Conservation (phyloP, 2,113 vertebrate species). For the Apteryx mantelli region DNA sequence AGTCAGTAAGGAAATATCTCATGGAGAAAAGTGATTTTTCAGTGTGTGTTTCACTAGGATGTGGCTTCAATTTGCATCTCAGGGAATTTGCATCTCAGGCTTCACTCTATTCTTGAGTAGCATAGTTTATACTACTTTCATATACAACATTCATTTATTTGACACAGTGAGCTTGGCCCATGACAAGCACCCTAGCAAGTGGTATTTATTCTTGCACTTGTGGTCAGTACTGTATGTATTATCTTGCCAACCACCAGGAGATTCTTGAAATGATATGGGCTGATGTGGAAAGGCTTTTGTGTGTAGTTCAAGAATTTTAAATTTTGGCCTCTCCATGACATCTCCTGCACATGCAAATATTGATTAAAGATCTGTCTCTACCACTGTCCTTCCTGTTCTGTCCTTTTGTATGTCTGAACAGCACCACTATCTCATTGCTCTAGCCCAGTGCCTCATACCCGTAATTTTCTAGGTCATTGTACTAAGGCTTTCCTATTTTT, state of each 20-base stretch:
- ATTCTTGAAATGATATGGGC: not conserved
- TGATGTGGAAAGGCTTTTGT: not conserved
- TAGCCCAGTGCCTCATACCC: not conserved
- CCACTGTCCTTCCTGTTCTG: not conserved
- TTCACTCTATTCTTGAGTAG: accelerated
- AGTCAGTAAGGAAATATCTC: not conserved
- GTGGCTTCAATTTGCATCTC: not conserved
- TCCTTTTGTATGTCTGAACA: not conserved
- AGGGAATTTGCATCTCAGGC: not conserved
- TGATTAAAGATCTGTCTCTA: not conserved
- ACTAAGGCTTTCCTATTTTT: not conserved
- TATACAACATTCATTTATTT: not conserved
- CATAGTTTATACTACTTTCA: not conserved
- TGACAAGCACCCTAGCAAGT: accelerated
- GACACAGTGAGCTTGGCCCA: not conserved
- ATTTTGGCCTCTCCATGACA: not conserved
- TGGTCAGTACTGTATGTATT: not conserved
- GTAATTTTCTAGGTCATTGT: not conserved
- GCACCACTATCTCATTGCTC: not conserved
- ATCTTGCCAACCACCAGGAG: not conserved
- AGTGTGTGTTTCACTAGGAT: not conserved
- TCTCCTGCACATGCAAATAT: not conserved
- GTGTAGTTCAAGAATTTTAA: not conserved
- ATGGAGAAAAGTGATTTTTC: not conserved
- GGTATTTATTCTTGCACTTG: not conserved